Conservation (phyloP, 2,113 vertebrate species). For the Oncorhynchus keta region DNA sequence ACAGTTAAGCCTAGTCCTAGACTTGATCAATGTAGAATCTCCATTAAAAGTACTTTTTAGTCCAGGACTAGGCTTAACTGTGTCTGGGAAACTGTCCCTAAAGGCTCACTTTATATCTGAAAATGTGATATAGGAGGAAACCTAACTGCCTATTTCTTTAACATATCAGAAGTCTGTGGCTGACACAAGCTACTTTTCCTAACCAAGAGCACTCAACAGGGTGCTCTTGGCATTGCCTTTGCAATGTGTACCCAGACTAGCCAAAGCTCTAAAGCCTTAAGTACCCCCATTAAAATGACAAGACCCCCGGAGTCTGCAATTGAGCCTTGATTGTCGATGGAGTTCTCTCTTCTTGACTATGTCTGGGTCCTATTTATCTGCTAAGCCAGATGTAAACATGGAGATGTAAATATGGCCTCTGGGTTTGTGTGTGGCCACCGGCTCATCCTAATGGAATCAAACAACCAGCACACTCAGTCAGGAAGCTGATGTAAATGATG, state of each 20-base stretch:
- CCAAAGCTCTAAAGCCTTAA: not conserved
- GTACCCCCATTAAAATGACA: constrained; percentile 57
- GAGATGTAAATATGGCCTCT: constrained; percentile 6
- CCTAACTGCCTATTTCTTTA: not conserved
- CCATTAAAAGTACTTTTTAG: no score
- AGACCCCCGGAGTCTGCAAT: constrained; percentile 41
- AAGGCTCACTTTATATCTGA: no score
- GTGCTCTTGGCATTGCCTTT: constrained; percentile 30
- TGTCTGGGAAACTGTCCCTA: no score
- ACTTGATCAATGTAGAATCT: not conserved
- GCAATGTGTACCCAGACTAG: constrained; percentile 44
- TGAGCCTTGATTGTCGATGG: no score
- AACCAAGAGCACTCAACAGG: constrained; percentile 28
- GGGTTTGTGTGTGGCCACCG: constrained; percentile 31
- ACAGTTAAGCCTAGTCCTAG: not conserved
- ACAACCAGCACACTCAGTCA: constrained; percentile 28
- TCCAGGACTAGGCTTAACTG: no score
- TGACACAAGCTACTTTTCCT: constrained; percentile 10
- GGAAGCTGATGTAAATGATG: not conserved
- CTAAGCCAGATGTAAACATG: constrained; percentile 45
- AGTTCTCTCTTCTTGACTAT: constrained; percentile 25
- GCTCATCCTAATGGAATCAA: constrained; percentile 43
- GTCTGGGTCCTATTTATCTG: constrained; percentile 5
- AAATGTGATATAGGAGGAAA: not conserved
- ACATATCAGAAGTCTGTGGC: not conserved